Evolutionary conservation across 1,140 invertebrate species (phyloP).

Genomic region (Conopomorpha cramerella): DNA sequence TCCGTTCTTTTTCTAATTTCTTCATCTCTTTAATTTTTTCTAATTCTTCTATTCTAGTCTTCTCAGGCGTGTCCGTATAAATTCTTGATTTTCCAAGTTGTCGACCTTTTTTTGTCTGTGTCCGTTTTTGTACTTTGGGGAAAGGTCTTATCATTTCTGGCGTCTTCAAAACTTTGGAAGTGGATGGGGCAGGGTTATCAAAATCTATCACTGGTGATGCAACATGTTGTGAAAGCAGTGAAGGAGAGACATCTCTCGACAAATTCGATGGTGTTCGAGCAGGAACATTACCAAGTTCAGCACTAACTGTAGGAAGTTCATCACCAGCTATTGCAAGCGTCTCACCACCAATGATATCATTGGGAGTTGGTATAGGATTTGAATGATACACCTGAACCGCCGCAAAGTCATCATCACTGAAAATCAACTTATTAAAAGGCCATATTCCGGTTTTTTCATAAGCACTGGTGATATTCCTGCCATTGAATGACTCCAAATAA

Average conservation of each 20-base stretch:
- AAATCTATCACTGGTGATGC: not conserved
- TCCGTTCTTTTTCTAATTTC: slow-evolving; percentile 12
- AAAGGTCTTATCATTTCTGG: slow-evolving; percentile 12
- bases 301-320: too few species aligned
- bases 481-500: slow-evolving; percentile 23
- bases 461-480: slow-evolving; percentile 17
- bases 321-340: slow-evolving; percentile 13
- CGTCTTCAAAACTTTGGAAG: slow-evolving; percentile 5
- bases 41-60: slow-evolving; percentile 13
- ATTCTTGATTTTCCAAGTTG: slow-evolving; percentile 9
- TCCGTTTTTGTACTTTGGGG: slow-evolving; percentile 5
- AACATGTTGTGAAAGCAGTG: not conserved
- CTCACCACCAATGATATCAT: slow-evolving; percentile 9
- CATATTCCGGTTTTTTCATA: slow-evolving; percentile 21
- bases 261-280: too few species aligned
- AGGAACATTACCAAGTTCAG: too few species aligned
- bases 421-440: slow-evolving; percentile 19
- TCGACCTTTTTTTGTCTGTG: slow-evolving; percentile 8
- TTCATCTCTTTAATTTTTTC: slow-evolving; percentile 11
- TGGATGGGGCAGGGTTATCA: slow-evolving; percentile 1
- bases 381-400: slow-evolving; percentile 6
- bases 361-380: slow-evolving; percentile 6
- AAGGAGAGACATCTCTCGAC: too few species aligned
- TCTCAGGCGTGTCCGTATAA: slow-evolving; percentile 10
- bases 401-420: slow-evolving; percentile 18